phyloP scores from a whole-genome alignment of 1,140 invertebrate genomes.

The Caenorhabditis tropicalis region DNA sequence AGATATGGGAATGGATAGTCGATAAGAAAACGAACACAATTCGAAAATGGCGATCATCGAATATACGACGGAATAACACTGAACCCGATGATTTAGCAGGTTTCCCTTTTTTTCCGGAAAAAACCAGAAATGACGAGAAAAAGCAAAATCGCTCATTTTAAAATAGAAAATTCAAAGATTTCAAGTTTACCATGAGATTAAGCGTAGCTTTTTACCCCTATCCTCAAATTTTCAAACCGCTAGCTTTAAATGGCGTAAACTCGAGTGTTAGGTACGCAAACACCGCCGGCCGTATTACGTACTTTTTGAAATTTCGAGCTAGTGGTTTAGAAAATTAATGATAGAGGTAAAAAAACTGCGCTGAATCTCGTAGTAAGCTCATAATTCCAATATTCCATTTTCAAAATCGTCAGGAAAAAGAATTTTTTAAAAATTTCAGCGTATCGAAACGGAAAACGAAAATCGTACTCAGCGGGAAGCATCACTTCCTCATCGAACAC shows the following conservation, averaged over 20 bases:
- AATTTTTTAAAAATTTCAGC: background rate
- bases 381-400: background rate
- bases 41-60: constrained; percentile 59
- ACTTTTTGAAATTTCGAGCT: no score
- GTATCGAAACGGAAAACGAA: constrained; percentile 14
- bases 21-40: constrained; percentile 61
- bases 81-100: constrained; percentile 12
- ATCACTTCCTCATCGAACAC: background rate
- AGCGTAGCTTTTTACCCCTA: no score
- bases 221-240: no score
- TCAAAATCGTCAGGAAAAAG: background rate
- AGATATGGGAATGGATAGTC: constrained; percentile 61
- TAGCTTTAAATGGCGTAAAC: background rate
- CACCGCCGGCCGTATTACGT: no score
- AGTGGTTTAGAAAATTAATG: no score
- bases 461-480: constrained; percentile 15
- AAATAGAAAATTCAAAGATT: no score
- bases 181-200: no score
- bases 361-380: no score
- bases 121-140: no score
- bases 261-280: no score
- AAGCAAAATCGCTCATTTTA: no score
- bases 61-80: constrained; percentile 14
- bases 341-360: no score
- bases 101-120: background rate